Evolutionary conservation across 2,113 vertebrate genomes (phyloP), one percentile per base, ranked within the genome.

Genomic region (Microtus richardsoni): DNA sequence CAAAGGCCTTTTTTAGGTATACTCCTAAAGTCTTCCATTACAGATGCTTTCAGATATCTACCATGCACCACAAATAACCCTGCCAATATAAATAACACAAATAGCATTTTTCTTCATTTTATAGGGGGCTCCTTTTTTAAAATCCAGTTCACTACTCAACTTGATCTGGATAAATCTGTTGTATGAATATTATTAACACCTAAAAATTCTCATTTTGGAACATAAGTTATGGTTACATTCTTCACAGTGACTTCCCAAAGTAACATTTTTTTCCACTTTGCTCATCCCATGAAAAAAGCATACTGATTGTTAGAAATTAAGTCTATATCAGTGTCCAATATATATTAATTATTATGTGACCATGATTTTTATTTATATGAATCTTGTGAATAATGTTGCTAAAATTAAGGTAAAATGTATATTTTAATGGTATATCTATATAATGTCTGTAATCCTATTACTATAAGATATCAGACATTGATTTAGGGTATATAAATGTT

Each of bases 401-500:
- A 80, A 74, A 83, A 7, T 62, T 82, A 90, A 28, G 2, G 91
- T 78, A 80, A 94, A 91, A 52, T 78, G 0, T 1, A 60, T 75
- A 73, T 78, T 78, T 95, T 62, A 88, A 30, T 68, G 10, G 8
- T n/a, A 0, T 84, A 74, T 22, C 26, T 94, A 41, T 44, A 86
- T 17, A 82, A 47, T 92, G 66, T 92, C 16, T 77, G 13, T 71
- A 79, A 8, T 3, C 2, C 2, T 66, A 52, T 66, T 90, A 71
- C 28, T 94, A 26, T 94, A 84, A 92, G 92, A 75, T 91, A 90
- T 88, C 22, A 82, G 26, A 86, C 52, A 17, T 3, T 80, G 2
- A 90, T 77, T 88, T 54, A 41, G 88, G 39, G 66, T 22, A 91
- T 68, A 87, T 66, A 62, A 87, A 83, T 75, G 70, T 12, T 54